phyloP scores from a whole-genome alignment of 2,797 vertebrate species.

The Chiroxiphia lanceolata region DNA sequence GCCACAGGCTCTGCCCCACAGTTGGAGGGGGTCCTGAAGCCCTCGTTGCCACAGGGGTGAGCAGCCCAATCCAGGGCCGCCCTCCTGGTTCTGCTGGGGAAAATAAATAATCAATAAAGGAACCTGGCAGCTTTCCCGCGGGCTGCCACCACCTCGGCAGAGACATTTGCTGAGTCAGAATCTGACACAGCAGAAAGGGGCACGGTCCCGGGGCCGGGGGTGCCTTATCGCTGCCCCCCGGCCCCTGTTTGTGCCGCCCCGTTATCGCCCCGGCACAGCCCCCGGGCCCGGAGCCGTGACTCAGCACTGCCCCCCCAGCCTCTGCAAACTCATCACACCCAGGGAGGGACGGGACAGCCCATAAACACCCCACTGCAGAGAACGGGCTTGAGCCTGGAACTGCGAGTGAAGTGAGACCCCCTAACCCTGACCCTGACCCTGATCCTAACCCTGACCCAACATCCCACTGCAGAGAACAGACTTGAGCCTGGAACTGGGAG shows the following conservation, averaged over 20 bases:
- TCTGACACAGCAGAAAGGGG: constrained; percentile 36
- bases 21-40: rapidly evolving
- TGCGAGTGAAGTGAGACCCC: rapidly evolving
- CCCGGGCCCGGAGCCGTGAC: background rate
- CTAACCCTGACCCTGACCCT: background rate
- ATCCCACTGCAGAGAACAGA: no score
- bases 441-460: rapidly evolving
- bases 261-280: background rate
- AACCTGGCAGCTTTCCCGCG: background rate
- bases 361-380: background rate
- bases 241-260: background rate
- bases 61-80: rapidly evolving
- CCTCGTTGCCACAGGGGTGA: rapidly evolving
- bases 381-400: rapidly evolving
- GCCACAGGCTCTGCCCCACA: background rate
- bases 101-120: background rate
- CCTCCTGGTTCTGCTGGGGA: background rate
- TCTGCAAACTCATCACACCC: background rate
- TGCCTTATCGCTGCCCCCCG: background rate
- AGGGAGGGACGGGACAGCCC: rapidly evolving
- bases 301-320: background rate
- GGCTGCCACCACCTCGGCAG: background rate
- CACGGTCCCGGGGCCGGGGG: background rate
- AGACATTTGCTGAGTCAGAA: constrained; percentile 8
- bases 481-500: background rate